Base-by-base conservation (phyloP, 2,797 vertebrate species). In the Sebastiscus albofasciatus region DNA sequence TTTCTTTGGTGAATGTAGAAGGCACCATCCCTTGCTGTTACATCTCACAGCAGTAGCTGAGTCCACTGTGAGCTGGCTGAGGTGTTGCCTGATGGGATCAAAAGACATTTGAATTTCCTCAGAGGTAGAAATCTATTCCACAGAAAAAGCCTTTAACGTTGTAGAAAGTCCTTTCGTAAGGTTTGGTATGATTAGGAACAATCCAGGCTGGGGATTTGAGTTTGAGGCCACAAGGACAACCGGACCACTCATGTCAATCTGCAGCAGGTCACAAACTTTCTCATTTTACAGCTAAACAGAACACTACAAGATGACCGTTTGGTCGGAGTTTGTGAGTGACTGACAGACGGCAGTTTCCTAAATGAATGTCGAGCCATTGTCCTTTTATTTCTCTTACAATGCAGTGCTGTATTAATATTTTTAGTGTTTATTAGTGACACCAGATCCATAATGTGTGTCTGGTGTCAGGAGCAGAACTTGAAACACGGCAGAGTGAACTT, bases 31-130 rank as follows among this genome's bases (percentile, higher is more conserved):
- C 42, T 65, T 16, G 20, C 22, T 69, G 72, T 59, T 66, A 26
- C 13, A 39, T 5, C 10, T 34, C 56, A 77, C 33, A 77, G 49
- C 58, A 61, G 39, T 42, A 70, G 27, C 26, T 5, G 34, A 67
- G 61, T 73, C 2, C 0, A 12, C 70, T 78, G 73, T 56, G 67
- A 70, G 68, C 31, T 46, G 59, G 70, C 31, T 58, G 58, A 67
- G 6, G 4, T 62, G 54, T 33, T 52, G 55, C 34, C 67, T 56
- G 39, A 69, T 72, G 67, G 26, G 36, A 67, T 84, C 39, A 76
- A 39, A 70, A 74, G 36, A 80, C 39, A n/a, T 42, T 68, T 60
- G 36, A 77, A 68, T 77, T 74, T 65, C 68, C 68, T 34, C 55
- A 31, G 26, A 58, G n/a, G 56, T 20, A 49, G 26, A 22, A 72